Conservation (phyloP, 1,140 invertebrate genomes). For the Halesus radiatus region DNA sequence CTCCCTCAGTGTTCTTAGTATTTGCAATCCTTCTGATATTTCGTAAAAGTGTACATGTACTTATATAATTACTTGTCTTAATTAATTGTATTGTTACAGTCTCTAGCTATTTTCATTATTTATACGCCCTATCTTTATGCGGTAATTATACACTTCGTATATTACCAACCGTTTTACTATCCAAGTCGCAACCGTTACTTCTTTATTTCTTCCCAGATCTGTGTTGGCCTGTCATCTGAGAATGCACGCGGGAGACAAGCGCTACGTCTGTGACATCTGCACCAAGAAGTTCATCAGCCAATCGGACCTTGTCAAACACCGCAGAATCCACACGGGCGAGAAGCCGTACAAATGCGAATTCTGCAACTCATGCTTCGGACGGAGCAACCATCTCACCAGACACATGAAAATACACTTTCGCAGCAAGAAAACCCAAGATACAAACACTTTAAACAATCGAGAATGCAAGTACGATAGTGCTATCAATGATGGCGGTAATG, state of each 20-base stretch:
- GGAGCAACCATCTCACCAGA: slow-evolving; percentile 51
- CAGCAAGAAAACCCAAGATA: slow-evolving; percentile 38
- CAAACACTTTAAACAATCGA: not conserved
- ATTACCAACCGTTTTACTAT: no score
- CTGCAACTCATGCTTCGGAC: slow-evolving; percentile 55
- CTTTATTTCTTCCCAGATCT: slow-evolving; percentile 47
- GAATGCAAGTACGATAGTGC: not conserved
- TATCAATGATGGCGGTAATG: not conserved
- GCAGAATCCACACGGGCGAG: slow-evolving; percentile 70
- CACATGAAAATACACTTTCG: slow-evolving; percentile 56
- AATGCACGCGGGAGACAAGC: slow-evolving; percentile 61
- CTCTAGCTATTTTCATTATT: no score
- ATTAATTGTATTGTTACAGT: no score
- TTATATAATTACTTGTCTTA: no score
- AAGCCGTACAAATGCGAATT: slow-evolving; percentile 73
- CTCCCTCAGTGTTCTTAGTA: no score
- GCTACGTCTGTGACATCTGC: slow-evolving; percentile 68
- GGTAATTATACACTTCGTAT: no score
- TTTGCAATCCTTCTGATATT: no score
- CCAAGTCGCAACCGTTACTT: not conserved
- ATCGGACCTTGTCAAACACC: slow-evolving; percentile 69
- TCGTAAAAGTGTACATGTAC: no score
- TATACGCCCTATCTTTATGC: no score
- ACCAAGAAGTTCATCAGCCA: slow-evolving; percentile 72
- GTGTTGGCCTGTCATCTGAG: slow-evolving; percentile 50